Conservation (phyloP, 2,888 invertebrate species). For the Sphaerophoria taeniata region DNA sequence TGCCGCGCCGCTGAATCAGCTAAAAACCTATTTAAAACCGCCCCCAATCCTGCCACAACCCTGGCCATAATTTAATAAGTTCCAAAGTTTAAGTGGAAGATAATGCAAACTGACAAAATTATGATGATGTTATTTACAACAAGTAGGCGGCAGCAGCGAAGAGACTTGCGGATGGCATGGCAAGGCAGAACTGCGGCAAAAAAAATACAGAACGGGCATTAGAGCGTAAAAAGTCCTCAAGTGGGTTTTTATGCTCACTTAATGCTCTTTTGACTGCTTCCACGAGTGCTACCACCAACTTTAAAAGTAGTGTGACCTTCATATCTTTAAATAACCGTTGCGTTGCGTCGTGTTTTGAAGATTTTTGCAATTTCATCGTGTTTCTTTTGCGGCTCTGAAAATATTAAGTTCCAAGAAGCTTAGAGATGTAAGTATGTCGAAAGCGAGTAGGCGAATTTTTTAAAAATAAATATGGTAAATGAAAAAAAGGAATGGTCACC, state of each 20-base stretch:
- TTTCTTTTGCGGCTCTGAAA: too few species aligned
- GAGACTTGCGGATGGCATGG: constrained; percentile 39
- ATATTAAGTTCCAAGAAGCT: too few species aligned
- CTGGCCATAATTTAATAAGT: constrained; percentile 74
- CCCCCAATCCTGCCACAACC: constrained; percentile 54
- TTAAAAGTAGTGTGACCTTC: constrained; percentile 18
- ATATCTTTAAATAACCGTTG: background rate
- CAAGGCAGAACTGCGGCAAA: constrained; percentile 11
- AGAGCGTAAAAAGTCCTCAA: constrained; percentile 73
- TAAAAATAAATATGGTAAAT: background rate
- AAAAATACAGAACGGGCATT: constrained; percentile 41
- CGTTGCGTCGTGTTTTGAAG: too few species aligned
- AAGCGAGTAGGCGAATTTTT: too few species aligned
- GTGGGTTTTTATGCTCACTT: constrained; percentile 74
- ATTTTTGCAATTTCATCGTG: too few species aligned
- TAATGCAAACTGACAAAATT: constrained; percentile 75
- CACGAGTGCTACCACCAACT: constrained; percentile 61
- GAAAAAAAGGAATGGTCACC: background rate
- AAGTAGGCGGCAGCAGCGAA: constrained; percentile 54
- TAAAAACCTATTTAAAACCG: constrained; percentile 70
- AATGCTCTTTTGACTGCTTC: constrained; percentile 74
- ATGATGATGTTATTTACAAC: constrained; percentile 75
- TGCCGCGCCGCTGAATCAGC: constrained; percentile 64
- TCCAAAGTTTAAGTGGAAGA: constrained; percentile 75
- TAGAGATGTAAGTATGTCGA: too few species aligned